Evolutionary conservation across 2,888 invertebrate genomes (phyloP), one percentile per base, ranked within the genome.

Genomic region (Mycalesis mineus): DNA sequence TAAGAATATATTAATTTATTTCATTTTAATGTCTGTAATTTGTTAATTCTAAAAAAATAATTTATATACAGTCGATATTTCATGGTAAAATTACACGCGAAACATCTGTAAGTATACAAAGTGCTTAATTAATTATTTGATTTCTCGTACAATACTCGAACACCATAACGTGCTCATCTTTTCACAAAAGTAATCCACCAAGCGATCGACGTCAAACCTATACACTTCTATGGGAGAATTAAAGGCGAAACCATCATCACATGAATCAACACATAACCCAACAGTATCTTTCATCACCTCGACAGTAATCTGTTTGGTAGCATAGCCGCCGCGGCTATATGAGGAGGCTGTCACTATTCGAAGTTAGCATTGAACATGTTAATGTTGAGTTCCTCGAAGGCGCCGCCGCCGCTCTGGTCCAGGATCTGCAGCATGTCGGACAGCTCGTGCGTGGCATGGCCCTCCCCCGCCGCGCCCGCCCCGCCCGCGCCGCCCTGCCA

Each of bases 381-480:
- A 69, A 97, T 92, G 76, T 95, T 95, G 72, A 97, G 91, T 82
- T 97, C 97, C 80, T 97, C 97, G 80, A 97, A 97, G 29, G 95
- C 94, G 58, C 95, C 91, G 39, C 95, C 92, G 51, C 94, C 95
- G 71, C 94, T 93, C 79, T 96, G 96, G 84, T 97, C 96, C 57
- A 97, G 88, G 93, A 97, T 97, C 85, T 97, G 97, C 71, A 97
- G 90, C 97, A 97, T 97, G 74, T 97, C 97, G 13, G 96, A 95
- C 57, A 97, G 92, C 87, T 97, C 97, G 65, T 91, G 91, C 40
- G 94, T 92, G 41, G 92, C 92, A 57, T 92, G 92, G 0, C 75
- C 82, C 60, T 79, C 82, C 29, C 72, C 67, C 15, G 75, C 73
- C 64, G 74, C 75, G 51, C 73, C 70, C 15, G 77, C 78, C 53